Conservation (phyloP, 2,888 invertebrate genomes). For the Cactoblastis cactorum region DNA sequence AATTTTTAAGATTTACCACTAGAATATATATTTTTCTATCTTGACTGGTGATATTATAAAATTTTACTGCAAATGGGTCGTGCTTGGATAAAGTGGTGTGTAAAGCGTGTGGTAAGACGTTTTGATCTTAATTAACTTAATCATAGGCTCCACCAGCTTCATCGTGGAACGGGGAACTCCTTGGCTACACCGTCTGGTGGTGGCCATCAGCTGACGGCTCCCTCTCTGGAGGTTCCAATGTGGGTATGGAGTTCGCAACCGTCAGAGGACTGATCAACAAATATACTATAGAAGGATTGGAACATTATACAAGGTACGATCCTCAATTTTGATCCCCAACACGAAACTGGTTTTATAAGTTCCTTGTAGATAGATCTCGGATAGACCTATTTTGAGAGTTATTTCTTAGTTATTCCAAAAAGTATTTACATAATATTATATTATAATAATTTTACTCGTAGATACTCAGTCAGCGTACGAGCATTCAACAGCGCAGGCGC, state of each 20-base stretch:
- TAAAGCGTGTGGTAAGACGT: no score
- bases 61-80: no score
- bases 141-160: slow-evolving; percentile 82
- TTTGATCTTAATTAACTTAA: no score
- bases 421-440: not conserved
- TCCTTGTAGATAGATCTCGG: no score
- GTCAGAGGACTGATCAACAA: slow-evolving; percentile 86
- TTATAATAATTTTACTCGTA: slow-evolving; percentile 25
- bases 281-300: slow-evolving; percentile 83
- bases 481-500: slow-evolving; percentile 92
- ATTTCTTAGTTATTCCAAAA: no score
- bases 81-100: no score
- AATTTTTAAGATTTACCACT: no score
- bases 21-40: no score
- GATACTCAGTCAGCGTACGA: slow-evolving; percentile 90
- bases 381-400: no score
- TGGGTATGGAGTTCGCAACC: slow-evolving; percentile 80
- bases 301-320: slow-evolving; percentile 87
- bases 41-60: no score
- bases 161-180: slow-evolving; percentile 87
- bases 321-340: no score
- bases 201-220: slow-evolving; percentile 70
- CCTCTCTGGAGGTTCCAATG: slow-evolving; percentile 53
- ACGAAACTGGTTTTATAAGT: no score
- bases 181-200: slow-evolving; percentile 88